These are phyloP conservation scores for Sericinus montela DNA, from an alignment of 2,888 invertebrate species.

Conservation along the genomic window DNA sequence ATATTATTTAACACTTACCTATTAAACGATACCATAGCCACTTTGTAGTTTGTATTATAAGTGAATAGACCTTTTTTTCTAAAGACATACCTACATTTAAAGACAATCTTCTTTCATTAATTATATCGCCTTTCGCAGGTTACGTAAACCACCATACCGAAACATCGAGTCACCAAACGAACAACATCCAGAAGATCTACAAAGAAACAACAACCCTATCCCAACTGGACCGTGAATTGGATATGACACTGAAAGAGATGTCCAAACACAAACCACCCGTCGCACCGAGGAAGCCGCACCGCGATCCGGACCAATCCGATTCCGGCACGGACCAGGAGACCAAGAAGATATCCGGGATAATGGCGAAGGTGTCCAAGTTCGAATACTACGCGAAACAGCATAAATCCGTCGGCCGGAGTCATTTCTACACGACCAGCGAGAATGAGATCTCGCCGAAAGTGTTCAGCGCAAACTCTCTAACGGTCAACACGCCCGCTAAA, in stretches of 20 bases:
- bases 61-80: too few species aligned
- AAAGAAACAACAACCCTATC: slow-evolving; percentile 56
- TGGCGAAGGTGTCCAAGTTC: slow-evolving; percentile 89
- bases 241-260: slow-evolving; percentile 67
- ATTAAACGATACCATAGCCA: too few species aligned
- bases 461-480: slow-evolving; percentile 87
- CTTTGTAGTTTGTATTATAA: too few species aligned
- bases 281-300: slow-evolving; percentile 80
- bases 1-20: too few species aligned
- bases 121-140: slow-evolving; percentile 36
- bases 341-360: slow-evolving; percentile 74
- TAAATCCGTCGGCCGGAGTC: slow-evolving; percentile 68
- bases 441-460: slow-evolving; percentile 85
- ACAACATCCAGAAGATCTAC: slow-evolving; percentile 47
- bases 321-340: slow-evolving; percentile 72
- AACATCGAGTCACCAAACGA: slow-evolving; percentile 50
- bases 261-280: slow-evolving; percentile 82
- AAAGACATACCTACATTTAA: too few species aligned
- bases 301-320: slow-evolving; percentile 68
- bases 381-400: slow-evolving; percentile 86
- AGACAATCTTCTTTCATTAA: too few species aligned
- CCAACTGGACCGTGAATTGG: slow-evolving; percentile 66
- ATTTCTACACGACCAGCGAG: slow-evolving; percentile 64
- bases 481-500: slow-evolving; percentile 89
- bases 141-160: slow-evolving; percentile 49